Percentiles rank a stretch among this genome's conserved stretches.
Conservation (phyloP, 2,888 invertebrate species). For the Oeneis ivallda region DNA sequence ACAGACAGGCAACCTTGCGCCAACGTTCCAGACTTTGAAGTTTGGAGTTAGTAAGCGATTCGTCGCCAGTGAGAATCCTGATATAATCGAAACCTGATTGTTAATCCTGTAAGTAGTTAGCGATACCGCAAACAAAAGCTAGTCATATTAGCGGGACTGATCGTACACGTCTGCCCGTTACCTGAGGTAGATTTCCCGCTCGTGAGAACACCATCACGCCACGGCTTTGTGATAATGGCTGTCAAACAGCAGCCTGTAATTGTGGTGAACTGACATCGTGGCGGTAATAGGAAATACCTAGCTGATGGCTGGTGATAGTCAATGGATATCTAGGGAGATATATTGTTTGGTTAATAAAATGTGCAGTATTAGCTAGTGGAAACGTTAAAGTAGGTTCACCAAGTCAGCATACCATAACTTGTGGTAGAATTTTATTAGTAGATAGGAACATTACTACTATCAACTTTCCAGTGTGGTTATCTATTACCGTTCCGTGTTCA, state of each 20-base stretch:
- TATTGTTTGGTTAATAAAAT: not conserved
- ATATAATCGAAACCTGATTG: not conserved
- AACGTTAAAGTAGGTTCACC: too few relatives aligned
- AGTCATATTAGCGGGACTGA: slow-evolving; percentile 26
- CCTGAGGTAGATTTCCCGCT: slow-evolving; percentile 47
- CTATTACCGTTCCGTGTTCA: too few relatives aligned
- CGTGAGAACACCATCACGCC: slow-evolving; percentile 67
- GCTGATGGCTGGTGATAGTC: slow-evolving; percentile 15
- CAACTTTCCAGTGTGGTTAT: too few relatives aligned
- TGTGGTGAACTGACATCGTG: slow-evolving; percentile 41
- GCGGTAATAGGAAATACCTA: slow-evolving; percentile 19
- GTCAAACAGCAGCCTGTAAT: slow-evolving; percentile 57
- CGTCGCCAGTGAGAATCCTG: too few relatives aligned
- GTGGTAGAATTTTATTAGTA: too few relatives aligned
- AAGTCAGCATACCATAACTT: too few relatives aligned
- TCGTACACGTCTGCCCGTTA: slow-evolving; percentile 23
- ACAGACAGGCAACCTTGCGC: too few relatives aligned
- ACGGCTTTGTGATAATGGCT: slow-evolving; percentile 59
- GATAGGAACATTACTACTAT: too few relatives aligned
- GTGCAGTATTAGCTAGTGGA: too few relatives aligned
- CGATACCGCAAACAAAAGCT: slow-evolving; percentile 23
- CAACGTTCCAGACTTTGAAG: too few relatives aligned
- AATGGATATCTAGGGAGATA: slow-evolving; percentile 13
- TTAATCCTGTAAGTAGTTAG: slow-evolving; percentile 9
- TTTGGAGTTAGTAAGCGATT: too few relatives aligned